Base-by-base conservation (phyloP, 37 sponge, comb jelly and placozoan genomes). In the Chondrilla cf. caribensis region DNA sequence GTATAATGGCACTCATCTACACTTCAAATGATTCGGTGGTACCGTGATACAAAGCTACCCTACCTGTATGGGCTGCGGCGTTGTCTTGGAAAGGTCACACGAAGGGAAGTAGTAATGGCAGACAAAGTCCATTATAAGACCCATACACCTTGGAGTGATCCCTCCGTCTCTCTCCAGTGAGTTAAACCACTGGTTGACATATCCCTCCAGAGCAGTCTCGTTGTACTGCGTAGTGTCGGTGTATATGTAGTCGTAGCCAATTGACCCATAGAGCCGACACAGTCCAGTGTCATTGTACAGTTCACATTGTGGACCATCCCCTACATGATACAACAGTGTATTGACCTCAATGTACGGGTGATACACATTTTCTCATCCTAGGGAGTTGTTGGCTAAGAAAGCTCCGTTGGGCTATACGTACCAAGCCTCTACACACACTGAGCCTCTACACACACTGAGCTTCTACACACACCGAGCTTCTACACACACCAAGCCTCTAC, bases 61-160 rank as follows among this genome's bases (percentile, higher is more conserved):
- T 32, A 89, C 85, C 57, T 37, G 65, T 6, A 60, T 9, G 3
- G 87, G 87, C 17, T 40, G 33, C 7, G 87, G 87, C 2, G 62
- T 36, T 11, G 73, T 21, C 60, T 70, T n/a, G 6, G 87, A 80
- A 38, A 75, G 65, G 65, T 90, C 90, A 90, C 90, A 90, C 32
- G 40, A 29, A 18, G 90, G 84, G 58, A 86, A 90, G 57, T 79
- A 86, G 71, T 39, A 21, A 25, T 58, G 38, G 41, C 90, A 90
- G 22, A 86, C 38, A 18, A 84, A 60, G 22, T 83, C 87, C 33
- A 70, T 0, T 4, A 90, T 73, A 0, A 57, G 25, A 25, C 0
- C 60, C 0, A n/a, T 21, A 44, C 89, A 89, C 54, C 41, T 39
- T 38, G 41, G 44, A 14, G 51, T 47, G 6, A 11, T 11, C 11